phyloP scores from a whole-genome alignment of 2,888 invertebrate genomes.

The Mythimna albipuncta region DNA sequence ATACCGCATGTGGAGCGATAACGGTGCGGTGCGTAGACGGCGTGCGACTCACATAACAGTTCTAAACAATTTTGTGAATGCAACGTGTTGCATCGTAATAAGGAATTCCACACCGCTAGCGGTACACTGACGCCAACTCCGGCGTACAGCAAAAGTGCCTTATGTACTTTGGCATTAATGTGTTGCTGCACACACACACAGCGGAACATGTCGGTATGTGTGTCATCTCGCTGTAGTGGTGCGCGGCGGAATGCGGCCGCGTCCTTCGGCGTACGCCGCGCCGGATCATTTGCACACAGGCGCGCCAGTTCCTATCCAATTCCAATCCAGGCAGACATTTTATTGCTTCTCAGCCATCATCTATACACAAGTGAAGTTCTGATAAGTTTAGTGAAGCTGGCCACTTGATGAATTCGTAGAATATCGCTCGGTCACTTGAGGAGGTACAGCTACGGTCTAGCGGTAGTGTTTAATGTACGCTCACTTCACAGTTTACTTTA shows the following conservation, averaged over 20 bases:
- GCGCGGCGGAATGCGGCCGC: conserved; percentile 88
- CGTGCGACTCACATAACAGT: conserved; percentile 67
- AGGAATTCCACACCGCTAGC: conserved; percentile 81
- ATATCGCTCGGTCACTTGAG: conserved; percentile 52
- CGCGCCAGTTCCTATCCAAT: conserved; percentile 79
- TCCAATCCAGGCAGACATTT: conserved; percentile 78
- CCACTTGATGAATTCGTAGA: conserved; percentile 62
- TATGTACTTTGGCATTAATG: conserved; percentile 80
- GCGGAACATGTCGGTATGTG: conserved; percentile 83
- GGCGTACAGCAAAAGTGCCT: conserved; percentile 80
- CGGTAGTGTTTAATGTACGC: conserved; percentile 46
- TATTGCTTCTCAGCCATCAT: conserved; percentile 86
- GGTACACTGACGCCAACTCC: conserved; percentile 74
- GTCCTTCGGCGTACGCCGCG: conserved; percentile 88
- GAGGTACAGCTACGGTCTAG: conserved; percentile 58
- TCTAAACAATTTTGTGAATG: conserved; percentile 76
- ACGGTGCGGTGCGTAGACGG: conserved; percentile 67
- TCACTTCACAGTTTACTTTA: conserved; percentile 60
- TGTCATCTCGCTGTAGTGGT: conserved; percentile 84
- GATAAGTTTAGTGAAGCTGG: conserved; percentile 53
- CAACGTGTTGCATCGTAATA: conserved; percentile 80
- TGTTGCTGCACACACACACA: conserved; percentile 74
- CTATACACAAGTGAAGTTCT: conserved; percentile 68
- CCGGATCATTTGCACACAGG: conserved; percentile 88
- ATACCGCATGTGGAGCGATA: conserved; percentile 62